phyloP scores from a whole-genome alignment of 2,888 invertebrate species.

The Leptopterna dolabrata region DNA sequence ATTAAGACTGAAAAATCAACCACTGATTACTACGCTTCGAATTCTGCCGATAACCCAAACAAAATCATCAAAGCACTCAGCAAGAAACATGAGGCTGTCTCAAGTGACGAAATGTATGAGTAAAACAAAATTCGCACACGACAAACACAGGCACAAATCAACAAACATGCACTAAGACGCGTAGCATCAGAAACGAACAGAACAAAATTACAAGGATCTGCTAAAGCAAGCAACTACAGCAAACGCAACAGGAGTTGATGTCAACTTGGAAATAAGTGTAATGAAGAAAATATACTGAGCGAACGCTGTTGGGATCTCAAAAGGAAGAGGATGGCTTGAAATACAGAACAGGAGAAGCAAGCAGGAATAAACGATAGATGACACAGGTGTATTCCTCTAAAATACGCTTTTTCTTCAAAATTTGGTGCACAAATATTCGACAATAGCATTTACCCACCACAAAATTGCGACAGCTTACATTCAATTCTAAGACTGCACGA shows the following conservation, averaged over 20 bases:
- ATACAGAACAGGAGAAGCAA: background rate
- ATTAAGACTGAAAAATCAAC: slow-evolving; percentile 41
- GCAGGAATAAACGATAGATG: background rate
- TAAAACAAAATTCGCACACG: background rate
- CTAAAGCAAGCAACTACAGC: background rate
- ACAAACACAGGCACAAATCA: slow-evolving; percentile 1
- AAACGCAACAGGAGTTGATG: background rate
- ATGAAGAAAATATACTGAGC: background rate
- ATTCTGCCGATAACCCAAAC: background rate
- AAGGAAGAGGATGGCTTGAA: background rate
- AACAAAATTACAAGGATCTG: background rate
- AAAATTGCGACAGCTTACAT: background rate
- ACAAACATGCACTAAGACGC: background rate
- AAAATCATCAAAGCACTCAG: background rate
- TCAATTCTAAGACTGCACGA: no score
- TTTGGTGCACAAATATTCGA: background rate
- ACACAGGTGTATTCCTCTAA: background rate
- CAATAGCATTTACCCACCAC: background rate
- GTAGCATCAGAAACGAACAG: background rate
- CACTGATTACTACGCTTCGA: background rate
- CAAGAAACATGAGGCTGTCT: background rate
- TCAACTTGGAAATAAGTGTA: background rate
- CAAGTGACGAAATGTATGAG: background rate
- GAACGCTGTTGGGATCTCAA: background rate
- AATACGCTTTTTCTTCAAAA: background rate